A percentile compares a stretch with the other conserved stretches of the same genome.
phyloP scores from a whole-genome alignment of 2,888 invertebrate species.

The Polylopha cassiicola region DNA sequence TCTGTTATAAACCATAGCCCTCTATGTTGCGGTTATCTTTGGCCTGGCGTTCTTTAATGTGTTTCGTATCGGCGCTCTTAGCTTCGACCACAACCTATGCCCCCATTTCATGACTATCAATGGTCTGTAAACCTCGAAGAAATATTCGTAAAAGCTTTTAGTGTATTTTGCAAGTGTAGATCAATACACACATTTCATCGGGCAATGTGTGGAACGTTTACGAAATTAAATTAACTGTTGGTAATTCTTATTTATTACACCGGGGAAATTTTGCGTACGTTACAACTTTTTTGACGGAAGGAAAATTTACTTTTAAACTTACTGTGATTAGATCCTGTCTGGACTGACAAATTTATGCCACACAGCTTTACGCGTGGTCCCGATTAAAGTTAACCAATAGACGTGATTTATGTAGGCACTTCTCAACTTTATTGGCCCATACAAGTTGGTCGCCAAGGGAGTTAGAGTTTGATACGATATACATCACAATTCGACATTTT shows the following conservation, averaged over 20 bases:
- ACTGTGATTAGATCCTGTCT: constrained; percentile 1
- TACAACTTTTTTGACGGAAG: too few relatives aligned
- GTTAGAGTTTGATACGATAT: constrained; percentile 33
- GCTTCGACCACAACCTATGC: constrained; percentile 31
- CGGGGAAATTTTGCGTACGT: too few relatives aligned
- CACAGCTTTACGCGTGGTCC: constrained; percentile 26
- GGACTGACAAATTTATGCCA: constrained; percentile 25
- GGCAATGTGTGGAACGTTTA: too few relatives aligned
- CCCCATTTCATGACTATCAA: constrained; percentile 25
- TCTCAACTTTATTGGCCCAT: constrained; percentile 45
- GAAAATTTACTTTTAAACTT: too few relatives aligned
- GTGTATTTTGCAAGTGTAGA: neutral
- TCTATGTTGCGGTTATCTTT: constrained; percentile 47
- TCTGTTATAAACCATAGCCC: constrained; percentile 50
- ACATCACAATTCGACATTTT: constrained; percentile 35
- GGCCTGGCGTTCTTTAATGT: constrained; percentile 35
- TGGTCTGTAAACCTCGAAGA: constrained; percentile 12
- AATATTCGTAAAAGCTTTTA: constrained; percentile 8
- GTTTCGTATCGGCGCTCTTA: constrained; percentile 31
- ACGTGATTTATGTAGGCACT: constrained; percentile 45
- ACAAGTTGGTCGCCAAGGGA: constrained; percentile 32
- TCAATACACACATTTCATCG: too few relatives aligned
- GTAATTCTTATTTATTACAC: too few relatives aligned
- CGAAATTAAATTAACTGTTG: too few relatives aligned
- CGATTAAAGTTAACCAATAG: constrained; percentile 40